Conservation (phyloP, 2,113 vertebrate species). For the Burhinus bistriatus region DNA sequence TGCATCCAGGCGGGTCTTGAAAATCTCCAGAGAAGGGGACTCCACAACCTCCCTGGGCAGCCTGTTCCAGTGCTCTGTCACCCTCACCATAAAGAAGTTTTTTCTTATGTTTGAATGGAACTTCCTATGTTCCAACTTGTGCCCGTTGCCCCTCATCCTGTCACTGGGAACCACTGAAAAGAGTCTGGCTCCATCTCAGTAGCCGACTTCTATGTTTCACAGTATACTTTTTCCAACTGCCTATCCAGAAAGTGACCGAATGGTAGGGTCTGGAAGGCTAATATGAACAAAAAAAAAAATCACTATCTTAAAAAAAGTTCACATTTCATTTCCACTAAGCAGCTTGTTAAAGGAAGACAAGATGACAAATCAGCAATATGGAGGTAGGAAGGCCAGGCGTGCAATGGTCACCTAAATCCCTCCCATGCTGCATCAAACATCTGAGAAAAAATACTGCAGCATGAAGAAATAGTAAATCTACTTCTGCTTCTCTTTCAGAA, state of each 20-base stretch:
- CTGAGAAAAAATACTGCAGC: background rate
- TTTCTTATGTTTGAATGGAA: no score
- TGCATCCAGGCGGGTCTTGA: no score
- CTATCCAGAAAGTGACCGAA: background rate
- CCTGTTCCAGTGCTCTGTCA: no score
- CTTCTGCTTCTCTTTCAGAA: constrained; percentile 9
- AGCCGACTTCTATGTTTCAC: background rate
- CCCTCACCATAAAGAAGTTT: no score
- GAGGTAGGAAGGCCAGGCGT: background rate
- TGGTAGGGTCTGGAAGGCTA: background rate
- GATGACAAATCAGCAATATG: background rate
- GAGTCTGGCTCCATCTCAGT: no score
- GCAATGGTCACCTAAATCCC: background rate
- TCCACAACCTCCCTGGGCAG: no score
- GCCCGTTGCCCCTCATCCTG: no score
- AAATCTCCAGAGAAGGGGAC: no score
- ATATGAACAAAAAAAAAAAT: background rate
- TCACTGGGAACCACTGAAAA: no score
- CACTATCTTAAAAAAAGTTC: background rate
- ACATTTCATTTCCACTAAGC: background rate
- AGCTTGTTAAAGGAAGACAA: background rate
- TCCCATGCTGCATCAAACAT: background rate
- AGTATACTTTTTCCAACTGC: background rate
- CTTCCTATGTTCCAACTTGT: no score
- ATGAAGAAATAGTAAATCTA: background rate